Conservation (phyloP, 2,797 vertebrate genomes). For the Melanotaenia pygmaea region DNA sequence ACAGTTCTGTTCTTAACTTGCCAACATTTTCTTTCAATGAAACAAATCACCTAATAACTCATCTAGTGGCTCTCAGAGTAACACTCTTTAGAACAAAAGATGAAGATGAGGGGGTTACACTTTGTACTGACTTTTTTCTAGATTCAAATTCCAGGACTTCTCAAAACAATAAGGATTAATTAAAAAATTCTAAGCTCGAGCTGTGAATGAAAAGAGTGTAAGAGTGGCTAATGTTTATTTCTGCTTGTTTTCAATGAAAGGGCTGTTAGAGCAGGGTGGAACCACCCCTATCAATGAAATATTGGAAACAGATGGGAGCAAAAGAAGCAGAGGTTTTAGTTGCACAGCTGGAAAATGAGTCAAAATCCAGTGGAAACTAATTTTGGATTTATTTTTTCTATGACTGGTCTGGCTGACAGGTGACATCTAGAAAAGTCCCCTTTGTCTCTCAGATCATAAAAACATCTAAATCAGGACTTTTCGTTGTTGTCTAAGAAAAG, state of each 20-base stretch:
- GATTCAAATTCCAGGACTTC: too few species aligned
- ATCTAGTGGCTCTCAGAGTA: background rate
- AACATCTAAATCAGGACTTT: background rate
- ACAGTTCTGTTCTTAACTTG: background rate
- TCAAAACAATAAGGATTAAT: background rate
- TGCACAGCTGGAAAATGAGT: conserved; percentile 21
- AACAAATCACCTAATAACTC: background rate
- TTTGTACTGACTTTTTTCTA: too few species aligned
- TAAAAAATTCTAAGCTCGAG: background rate
- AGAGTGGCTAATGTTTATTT: background rate
- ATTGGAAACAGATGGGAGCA: conserved; percentile 52
- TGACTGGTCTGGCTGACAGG: background rate
- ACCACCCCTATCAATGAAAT: background rate
- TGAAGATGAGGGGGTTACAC: background rate
- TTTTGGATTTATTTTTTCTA: background rate
- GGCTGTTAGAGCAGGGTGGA: conserved; percentile 5
- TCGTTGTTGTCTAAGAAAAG: background rate
- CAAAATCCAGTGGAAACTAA: conserved; percentile 5
- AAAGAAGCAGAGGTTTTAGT: conserved; percentile 7
- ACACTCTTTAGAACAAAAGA: background rate
- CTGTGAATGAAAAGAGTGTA: background rate
- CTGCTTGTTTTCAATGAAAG: background rate
- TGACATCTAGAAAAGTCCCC: background rate
- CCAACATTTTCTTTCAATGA: background rate
- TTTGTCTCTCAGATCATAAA: conserved; percentile 1